These are phyloP conservation scores for Megalonaias nervosa DNA, from an alignment of 1,140 invertebrate genomes.

Conservation along the genomic window DNA sequence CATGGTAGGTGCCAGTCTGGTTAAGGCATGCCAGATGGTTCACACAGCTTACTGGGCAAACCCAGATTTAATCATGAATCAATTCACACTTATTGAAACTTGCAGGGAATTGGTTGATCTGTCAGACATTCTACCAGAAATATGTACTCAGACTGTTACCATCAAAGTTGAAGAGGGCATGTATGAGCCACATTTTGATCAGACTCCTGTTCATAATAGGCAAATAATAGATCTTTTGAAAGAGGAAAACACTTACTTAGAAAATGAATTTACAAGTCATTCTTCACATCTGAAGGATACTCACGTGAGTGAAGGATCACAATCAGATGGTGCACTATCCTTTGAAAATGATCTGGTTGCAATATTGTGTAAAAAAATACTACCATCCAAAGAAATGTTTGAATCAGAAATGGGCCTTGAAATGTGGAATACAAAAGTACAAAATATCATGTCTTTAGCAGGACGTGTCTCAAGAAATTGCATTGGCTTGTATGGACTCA, in stretches of 20 bases:
- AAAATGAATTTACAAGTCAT: not conserved
- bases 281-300: not conserved
- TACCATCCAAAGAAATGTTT: slow-evolving; percentile 7
- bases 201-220: too few species aligned
- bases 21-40: not conserved
- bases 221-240: too few species aligned
- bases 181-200: too few species aligned
- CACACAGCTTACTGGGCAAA: slow-evolving; percentile 18
- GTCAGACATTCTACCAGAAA: too few species aligned
- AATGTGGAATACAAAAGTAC: not conserved
- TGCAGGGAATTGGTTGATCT: too few species aligned
- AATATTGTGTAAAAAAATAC: slow-evolving; percentile 1
- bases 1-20: not conserved
- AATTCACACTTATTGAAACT: not conserved
- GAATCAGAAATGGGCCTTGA: not conserved
- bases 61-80: not conserved
- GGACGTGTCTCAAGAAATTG: slow-evolving; percentile 1
- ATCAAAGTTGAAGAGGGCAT: too few species aligned
- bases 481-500: not conserved
- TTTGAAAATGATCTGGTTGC: not conserved
- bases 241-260: not conserved
- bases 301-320: not conserved
- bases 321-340: not conserved
- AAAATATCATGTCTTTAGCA: not conserved
- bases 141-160: too few species aligned